Base-by-base conservation (phyloP, 2,113 vertebrate genomes). In the Nicator chloris region DNA sequence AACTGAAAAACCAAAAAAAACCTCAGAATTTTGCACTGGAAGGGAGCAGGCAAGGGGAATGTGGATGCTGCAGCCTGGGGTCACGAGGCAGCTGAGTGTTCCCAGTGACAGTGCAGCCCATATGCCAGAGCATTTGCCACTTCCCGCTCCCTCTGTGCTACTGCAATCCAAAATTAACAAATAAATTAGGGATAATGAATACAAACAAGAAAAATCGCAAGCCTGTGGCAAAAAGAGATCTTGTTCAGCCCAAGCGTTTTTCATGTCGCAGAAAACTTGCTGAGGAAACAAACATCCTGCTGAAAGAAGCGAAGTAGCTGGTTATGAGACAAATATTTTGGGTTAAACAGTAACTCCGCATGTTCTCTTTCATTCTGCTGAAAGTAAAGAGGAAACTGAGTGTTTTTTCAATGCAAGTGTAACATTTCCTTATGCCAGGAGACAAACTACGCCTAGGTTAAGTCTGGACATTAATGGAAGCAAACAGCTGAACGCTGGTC, bases 91-190 rank as follows among this genome's bases (percentile, higher is more conserved):
- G 60, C 81, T 66, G 24, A 22, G 66, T 1, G 22, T 7, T 94
- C 57, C 51, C 87, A 86, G 11, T 12, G 44, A 80, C 91, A 51
- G 78, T 0, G 31, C 76, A 35, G 76, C 72, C 95, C 88, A 92
- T 90, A 86, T 96, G 95, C 83, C 84, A 93, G 40, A 88, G 21
- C 88, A 96, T 92, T 96, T 90, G 93, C 75, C 45, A n/a, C 70
- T 59, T 57, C 44, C 27, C 24, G 33, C 71, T 90, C 91, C 90
- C 84, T 90, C 95, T 76, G 61, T 80, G 89, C 35, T 1, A 82
- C 19, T n/a, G 69, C 82, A 79, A 65, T 42, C 87, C 31, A 35
- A 91, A 94, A 91, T 91, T 85, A 95, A 94, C 93, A 84, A 82
- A 82, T 66, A 77, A 68, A 85, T 56, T 64, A 64, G 71, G 49